Evolutionary conservation across 2,113 vertebrate species (phyloP).

Genomic region (Cromileptes altivelis): DNA sequence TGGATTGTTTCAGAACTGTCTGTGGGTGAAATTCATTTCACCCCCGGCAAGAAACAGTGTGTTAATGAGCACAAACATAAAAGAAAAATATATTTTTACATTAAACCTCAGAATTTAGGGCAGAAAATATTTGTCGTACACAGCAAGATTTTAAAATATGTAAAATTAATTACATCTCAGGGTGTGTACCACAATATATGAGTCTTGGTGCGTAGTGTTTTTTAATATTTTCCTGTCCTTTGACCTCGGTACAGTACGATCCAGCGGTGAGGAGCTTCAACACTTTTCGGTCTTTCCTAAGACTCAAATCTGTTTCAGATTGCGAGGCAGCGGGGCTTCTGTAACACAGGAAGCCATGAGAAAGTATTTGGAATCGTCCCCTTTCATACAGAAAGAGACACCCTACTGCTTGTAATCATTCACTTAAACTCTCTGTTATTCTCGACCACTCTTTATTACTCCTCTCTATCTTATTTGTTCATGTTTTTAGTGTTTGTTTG

Average conservation of each 20-base stretch:
- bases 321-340: conserved; percentile 44
- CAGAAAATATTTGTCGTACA: not conserved
- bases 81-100: conserved; percentile 16
- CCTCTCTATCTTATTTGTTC: not conserved
- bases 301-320: conserved; percentile 56
- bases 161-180: not conserved
- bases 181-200: not conserved
- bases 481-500: not conserved
- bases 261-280: not conserved
- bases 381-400: conserved; percentile 27
- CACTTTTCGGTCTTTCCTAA: not conserved
- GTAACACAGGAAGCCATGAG: conserved; percentile 39
- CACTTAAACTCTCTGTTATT: not conserved
- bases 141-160: not conserved
- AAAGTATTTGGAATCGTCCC: conserved; percentile 29
- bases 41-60: conserved; percentile 8
- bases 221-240: conserved; percentile 22
- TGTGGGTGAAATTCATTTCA: conserved; percentile 3
- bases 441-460: not conserved
- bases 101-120: conserved; percentile 6
- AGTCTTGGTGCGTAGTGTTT: not conserved
- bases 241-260: not conserved
- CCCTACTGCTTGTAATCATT: not conserved
- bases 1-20: conserved; percentile 19
- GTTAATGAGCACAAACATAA: conserved; percentile 19